These are phyloP conservation scores for Thecocarcelia acutangulata DNA, from an alignment of 2,888 invertebrate genomes.

Conservation along the genomic window DNA sequence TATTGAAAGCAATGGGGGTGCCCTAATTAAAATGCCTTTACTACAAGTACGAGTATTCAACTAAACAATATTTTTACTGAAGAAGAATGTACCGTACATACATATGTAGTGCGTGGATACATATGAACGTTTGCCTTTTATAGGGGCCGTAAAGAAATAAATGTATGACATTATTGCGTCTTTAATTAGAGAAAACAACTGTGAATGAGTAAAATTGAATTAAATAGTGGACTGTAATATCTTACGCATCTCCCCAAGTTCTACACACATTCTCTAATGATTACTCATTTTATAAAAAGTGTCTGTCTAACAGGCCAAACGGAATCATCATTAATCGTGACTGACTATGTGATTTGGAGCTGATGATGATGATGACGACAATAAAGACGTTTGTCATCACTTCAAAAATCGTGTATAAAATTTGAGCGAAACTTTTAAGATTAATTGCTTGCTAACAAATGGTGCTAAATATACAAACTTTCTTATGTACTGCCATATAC, in stretches of 20 bases:
- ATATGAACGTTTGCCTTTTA: constrained; percentile 2
- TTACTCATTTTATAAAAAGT: constrained; percentile 48
- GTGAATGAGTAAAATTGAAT: constrained; percentile 30
- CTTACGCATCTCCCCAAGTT: constrained; percentile 43
- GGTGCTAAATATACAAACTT: no score
- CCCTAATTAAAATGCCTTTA: constrained; percentile 27
- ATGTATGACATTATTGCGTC: constrained; percentile 49
- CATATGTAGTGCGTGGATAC: background rate
- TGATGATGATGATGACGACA: constrained; percentile 47
- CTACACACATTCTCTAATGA: constrained; percentile 44
- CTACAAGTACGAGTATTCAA: constrained; percentile 2
- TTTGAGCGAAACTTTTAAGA: constrained; percentile 31
- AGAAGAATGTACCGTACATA: constrained; percentile 30
- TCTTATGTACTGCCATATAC: no score
- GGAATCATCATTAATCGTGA: constrained; percentile 26
- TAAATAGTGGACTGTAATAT: constrained; percentile 11
- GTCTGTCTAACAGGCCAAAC: constrained; percentile 2
- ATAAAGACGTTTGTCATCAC: constrained; percentile 48
- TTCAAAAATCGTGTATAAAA: constrained; percentile 38
- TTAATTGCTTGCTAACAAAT: background rate
- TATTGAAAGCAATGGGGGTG: constrained; percentile 22
- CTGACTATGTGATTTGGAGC: constrained; percentile 7
- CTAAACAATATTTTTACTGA: background rate
- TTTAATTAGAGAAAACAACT: constrained; percentile 48
- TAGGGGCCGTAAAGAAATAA: constrained; percentile 32